These are phyloP conservation scores for Pedionomus torquatus DNA, from an alignment of 2,113 vertebrate species.

Conservation along the genomic window DNA sequence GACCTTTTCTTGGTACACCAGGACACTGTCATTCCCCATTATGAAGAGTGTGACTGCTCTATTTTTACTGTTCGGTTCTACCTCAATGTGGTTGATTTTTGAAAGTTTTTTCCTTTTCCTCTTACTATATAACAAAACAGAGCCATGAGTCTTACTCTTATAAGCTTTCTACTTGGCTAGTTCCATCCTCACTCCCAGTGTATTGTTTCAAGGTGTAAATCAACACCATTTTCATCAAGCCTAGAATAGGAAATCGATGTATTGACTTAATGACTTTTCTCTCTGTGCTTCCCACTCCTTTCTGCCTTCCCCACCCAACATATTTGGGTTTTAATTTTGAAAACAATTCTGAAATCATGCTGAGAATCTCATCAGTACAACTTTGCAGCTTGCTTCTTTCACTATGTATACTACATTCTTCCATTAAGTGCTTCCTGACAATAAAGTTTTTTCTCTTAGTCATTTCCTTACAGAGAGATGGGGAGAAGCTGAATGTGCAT, in stretches of 20 bases:
- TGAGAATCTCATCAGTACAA: background rate
- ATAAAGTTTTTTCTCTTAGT: background rate
- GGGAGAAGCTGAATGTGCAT: background rate
- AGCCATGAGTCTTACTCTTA: background rate
- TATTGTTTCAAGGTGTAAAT: background rate
- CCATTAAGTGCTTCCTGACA: background rate
- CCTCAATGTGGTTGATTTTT: background rate
- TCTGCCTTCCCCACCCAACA: background rate
- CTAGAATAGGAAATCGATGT: background rate
- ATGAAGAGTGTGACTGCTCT: background rate
- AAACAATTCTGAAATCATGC: background rate
- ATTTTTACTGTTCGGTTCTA: background rate
- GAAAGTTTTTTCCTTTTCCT: background rate
- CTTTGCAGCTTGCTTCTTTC: background rate
- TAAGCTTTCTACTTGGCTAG: background rate
- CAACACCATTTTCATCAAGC: background rate
- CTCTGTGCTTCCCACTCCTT: background rate
- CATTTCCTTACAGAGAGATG: background rate
- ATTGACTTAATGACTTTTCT: background rate
- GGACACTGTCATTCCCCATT: background rate
- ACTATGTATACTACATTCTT: rapidly evolving
- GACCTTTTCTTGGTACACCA: background rate
- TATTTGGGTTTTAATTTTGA: background rate
- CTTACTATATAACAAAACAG: background rate
- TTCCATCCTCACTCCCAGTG: background rate